Evolutionary conservation across 2,888 invertebrate genomes (phyloP).

Genomic region (Hypolimnas misippus): DNA sequence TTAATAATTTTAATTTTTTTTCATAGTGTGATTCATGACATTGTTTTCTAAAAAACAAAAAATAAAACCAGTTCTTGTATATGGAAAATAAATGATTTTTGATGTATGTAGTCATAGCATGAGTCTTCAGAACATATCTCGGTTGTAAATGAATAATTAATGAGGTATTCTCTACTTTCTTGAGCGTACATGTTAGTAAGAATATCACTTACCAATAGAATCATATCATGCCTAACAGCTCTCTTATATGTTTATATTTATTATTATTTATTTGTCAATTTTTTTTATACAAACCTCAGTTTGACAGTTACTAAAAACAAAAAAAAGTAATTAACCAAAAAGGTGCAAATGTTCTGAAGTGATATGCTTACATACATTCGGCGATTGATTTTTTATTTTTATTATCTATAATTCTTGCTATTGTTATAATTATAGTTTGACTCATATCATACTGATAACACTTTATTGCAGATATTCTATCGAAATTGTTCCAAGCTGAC

Average conservation of each 20-base stretch:
- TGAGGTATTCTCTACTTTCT: constrained; percentile 25
- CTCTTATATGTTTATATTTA: neutral
- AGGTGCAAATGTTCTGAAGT: too few species aligned
- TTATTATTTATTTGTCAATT: too few species aligned
- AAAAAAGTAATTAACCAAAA: too few species aligned
- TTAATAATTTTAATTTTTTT: too few species aligned
- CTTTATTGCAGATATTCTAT: constrained; percentile 37
- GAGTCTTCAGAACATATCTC: constrained; percentile 7
- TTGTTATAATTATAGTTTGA: neutral
- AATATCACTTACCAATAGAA: neutral
- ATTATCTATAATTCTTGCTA: neutral
- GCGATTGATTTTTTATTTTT: too few species aligned
- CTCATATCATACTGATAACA: neutral
- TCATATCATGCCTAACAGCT: neutral
- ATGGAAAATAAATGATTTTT: constrained; percentile 4
- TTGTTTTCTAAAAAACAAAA: too few species aligned
- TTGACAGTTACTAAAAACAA: too few species aligned
- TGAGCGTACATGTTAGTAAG: constrained; percentile 3
- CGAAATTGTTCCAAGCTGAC: constrained; percentile 29
- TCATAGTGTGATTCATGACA: too few species aligned
- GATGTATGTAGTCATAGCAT: neutral
- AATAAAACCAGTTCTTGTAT: too few species aligned
- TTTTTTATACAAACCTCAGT: too few species aligned
- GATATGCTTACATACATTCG: too few species aligned
- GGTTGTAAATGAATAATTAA: constrained; percentile 27